Percentiles rank a stretch among this genome's conserved stretches.
Evolutionary conservation across 2,888 invertebrate species (phyloP).

Genomic region (Carterocephalus palaemon): DNA sequence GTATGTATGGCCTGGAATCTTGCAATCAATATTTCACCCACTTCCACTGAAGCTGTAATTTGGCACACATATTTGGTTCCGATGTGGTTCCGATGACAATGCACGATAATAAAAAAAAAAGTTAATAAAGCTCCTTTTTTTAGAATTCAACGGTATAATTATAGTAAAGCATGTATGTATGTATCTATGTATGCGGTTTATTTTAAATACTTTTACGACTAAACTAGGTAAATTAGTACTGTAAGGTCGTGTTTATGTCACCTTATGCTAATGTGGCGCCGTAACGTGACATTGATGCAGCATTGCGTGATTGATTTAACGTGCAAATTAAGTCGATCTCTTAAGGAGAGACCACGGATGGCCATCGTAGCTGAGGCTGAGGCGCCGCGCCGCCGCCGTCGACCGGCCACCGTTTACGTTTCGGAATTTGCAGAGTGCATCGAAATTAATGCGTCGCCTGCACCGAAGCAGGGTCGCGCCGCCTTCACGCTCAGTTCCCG

Average conservation of each 20-base stretch:
- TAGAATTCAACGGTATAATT: too few relatives aligned
- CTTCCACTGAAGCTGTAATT: too few relatives aligned
- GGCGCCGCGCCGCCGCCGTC: slow-evolving; percentile 6
- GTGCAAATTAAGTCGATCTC: slow-evolving; percentile 17
- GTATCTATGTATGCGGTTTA: too few relatives aligned
- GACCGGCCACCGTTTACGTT: slow-evolving; percentile 43
- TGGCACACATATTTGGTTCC: too few relatives aligned
- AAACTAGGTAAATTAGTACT: slow-evolving; percentile 11
- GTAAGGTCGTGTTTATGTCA: slow-evolving; percentile 6
- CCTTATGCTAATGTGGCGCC: slow-evolving; percentile 20
- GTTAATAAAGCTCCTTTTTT: too few relatives aligned
- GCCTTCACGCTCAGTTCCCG: slow-evolving; percentile 56
- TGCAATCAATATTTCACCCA: too few relatives aligned
- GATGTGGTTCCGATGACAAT: too few relatives aligned
- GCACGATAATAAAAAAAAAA: too few relatives aligned
- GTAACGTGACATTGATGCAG: slow-evolving; percentile 12
- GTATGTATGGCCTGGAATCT: too few relatives aligned
- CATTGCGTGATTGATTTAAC: slow-evolving; percentile 11
- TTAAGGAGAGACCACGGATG: slow-evolving; percentile 4
- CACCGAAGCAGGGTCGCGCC: slow-evolving; percentile 49
- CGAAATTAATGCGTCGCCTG: slow-evolving; percentile 57
- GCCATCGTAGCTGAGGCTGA: slow-evolving; percentile 10
- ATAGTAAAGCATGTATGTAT: too few relatives aligned
- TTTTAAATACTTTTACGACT: too few relatives aligned
- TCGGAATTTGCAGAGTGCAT: slow-evolving; percentile 63